These are phyloP conservation scores for Pteropus alecto DNA, from an alignment of 2,113 vertebrate species.

Conservation along the genomic window DNA sequence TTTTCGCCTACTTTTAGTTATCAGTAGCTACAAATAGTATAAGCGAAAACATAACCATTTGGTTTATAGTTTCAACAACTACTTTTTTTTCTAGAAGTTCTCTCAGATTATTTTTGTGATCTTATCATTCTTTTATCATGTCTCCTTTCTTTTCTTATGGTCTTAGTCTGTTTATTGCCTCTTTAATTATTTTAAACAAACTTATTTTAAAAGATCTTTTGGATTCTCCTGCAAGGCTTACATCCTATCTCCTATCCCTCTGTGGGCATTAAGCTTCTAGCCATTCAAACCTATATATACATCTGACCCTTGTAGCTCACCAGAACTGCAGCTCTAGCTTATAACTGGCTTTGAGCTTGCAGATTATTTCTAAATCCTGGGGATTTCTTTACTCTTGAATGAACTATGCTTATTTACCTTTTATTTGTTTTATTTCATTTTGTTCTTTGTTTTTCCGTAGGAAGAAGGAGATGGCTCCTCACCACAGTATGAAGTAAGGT, in stretches of 20 bases:
- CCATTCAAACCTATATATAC: fast-evolving
- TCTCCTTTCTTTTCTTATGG: not conserved
- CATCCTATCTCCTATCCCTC: fast-evolving
- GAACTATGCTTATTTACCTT: not conserved
- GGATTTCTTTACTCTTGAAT: not conserved
- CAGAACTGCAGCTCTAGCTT: not conserved
- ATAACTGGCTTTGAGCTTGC: not conserved
- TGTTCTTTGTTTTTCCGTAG: not conserved
- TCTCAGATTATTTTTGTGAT: not conserved
- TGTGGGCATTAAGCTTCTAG: not conserved
- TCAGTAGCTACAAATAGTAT: not conserved
- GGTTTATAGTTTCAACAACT: not conserved
- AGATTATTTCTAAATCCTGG: not conserved
- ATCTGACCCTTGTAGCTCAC: fast-evolving
- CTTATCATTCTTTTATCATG: not conserved
- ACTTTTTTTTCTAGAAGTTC: not conserved
- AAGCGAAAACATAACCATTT: not conserved
- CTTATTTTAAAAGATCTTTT: not conserved
- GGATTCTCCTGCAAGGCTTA: not conserved
- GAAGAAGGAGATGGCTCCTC: not conserved
- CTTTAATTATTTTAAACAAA: not conserved
- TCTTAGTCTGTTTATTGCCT: not conserved
- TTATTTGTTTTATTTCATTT: not conserved
- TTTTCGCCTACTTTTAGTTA: not conserved
- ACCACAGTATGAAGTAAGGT: not conserved